phyloP scores from a whole-genome alignment of 1,140 invertebrate genomes.

The Conus betulinus region DNA sequence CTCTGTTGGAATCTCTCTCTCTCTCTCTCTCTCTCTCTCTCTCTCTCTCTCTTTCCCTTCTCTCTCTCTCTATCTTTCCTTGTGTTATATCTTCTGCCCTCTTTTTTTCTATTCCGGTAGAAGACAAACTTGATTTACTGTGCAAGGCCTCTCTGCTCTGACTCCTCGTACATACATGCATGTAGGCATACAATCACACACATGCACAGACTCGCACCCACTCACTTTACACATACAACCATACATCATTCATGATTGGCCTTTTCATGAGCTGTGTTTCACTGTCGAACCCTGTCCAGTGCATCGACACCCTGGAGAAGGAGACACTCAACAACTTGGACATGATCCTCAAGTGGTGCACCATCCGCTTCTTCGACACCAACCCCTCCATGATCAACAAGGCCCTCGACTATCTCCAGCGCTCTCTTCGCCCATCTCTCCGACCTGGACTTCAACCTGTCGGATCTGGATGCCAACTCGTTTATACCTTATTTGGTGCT shows the following conservation, averaged over 20 bases:
- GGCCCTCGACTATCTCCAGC: constrained; percentile 92
- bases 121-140: no score
- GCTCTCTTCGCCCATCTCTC: constrained; percentile 88
- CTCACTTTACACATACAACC: no score
- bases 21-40: neutral
- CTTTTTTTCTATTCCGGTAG: neutral
- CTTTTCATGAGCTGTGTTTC: neutral
- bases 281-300: constrained; percentile 73
- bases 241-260: no score
- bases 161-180: no score
- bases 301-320: constrained; percentile 85
- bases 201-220: no score
- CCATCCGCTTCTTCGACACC: constrained; percentile 97
- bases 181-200: no score
- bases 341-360: constrained; percentile 97
- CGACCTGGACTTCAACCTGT: constrained; percentile 88
- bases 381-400: constrained; percentile 97
- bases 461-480: constrained; percentile 92
- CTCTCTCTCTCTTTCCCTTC: neutral
- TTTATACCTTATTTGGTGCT: constrained; percentile 96
- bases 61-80: neutral
- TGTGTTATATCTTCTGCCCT: neutral
- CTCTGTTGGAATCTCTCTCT: no score
- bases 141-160: no score
- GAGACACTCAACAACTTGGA: constrained; percentile 94